phyloP scores from a whole-genome alignment of 2,797 vertebrate genomes.

The Echiichthys vipera region DNA sequence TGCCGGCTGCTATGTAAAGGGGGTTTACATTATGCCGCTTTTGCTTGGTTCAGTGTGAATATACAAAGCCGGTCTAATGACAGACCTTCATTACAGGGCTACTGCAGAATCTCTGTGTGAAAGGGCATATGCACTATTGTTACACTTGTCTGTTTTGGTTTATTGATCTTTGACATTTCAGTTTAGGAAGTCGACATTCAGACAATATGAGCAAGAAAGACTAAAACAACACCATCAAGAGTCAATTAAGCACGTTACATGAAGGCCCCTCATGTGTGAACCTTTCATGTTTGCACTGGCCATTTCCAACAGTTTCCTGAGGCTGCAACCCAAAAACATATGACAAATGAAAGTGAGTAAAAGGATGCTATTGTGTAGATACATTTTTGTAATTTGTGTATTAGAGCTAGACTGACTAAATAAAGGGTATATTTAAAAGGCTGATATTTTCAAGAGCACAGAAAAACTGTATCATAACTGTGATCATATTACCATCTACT shows the following conservation, averaged over 20 bases:
- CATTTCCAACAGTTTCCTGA: neutral
- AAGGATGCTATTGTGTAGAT: neutral
- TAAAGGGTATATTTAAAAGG: neutral
- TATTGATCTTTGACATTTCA: neutral
- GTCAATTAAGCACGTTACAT: neutral
- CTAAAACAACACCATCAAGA: neutral
- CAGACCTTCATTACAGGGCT: too few relatives aligned
- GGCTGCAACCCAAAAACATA: neutral
- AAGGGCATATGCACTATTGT: too few relatives aligned
- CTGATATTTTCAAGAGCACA: constrained; percentile 8
- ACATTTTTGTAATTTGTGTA: neutral
- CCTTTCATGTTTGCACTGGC: neutral
- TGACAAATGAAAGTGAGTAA: neutral
- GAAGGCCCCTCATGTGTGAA: neutral
- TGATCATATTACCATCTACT: constrained; percentile 9
- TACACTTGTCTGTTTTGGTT: neutral
- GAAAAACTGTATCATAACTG: neutral
- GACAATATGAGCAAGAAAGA: neutral
- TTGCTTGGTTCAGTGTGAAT: too few relatives aligned
- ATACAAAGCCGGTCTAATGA: too few relatives aligned
- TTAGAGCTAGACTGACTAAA: neutral
- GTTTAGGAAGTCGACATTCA: neutral
- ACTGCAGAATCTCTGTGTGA: too few relatives aligned
- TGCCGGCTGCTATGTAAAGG: too few relatives aligned
- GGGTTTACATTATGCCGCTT: too few relatives aligned